These are phyloP conservation scores for Strix uralensis DNA, from an alignment of 2,113 vertebrate genomes.

Conservation along the genomic window DNA sequence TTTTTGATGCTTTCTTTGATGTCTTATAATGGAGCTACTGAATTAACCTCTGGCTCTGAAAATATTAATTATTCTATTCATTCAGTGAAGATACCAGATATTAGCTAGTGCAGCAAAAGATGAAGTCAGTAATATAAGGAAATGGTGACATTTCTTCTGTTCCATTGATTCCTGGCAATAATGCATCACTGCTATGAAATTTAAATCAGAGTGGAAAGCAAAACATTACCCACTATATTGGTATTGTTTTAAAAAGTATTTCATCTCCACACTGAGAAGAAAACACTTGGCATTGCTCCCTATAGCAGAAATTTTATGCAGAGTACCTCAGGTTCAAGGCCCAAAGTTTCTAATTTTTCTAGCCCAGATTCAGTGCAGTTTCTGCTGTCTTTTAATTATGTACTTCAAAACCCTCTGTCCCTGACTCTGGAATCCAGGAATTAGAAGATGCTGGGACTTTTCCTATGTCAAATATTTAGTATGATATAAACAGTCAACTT, in stretches of 20 bases:
- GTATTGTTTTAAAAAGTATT: not conserved
- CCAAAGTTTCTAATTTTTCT: not conserved
- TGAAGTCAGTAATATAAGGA: not conserved
- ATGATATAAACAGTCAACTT: not conserved
- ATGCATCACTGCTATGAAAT: not conserved
- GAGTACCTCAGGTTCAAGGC: not conserved
- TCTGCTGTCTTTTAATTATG: not conserved
- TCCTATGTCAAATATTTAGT: not conserved
- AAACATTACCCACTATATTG: not conserved
- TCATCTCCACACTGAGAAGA: not conserved
- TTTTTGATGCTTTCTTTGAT: not conserved
- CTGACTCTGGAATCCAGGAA: not conserved
- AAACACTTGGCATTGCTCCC: not conserved
- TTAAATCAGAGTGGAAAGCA: not conserved
- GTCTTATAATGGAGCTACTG: not conserved
- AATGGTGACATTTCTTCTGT: not conserved
- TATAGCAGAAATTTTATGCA: not conserved
- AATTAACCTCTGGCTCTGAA: not conserved
- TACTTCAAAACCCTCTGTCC: not conserved
- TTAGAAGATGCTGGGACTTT: not conserved
- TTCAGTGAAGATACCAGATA: not conserved
- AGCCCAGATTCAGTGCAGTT: not conserved
- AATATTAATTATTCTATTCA: not conserved
- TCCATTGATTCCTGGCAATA: not conserved
- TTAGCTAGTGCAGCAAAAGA: not conserved